Percentiles rank a stretch among this genome's conserved stretches.
phyloP scores from a whole-genome alignment of 1,140 invertebrate species.

The Yoshiicerus persimilis region DNA sequence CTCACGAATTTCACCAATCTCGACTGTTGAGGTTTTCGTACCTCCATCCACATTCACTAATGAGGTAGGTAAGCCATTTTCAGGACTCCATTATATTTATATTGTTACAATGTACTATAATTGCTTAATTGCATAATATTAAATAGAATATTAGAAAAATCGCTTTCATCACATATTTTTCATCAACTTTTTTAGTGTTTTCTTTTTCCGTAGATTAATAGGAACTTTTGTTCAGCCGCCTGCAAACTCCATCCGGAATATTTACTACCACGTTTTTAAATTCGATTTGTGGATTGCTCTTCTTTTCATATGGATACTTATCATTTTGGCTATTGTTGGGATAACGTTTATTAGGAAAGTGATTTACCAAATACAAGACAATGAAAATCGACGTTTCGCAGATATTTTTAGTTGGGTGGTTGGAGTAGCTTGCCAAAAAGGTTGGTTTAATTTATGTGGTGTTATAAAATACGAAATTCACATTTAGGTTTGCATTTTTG shows the following conservation, averaged over 20 bases:
- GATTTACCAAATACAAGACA: neutral
- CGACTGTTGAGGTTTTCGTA: neutral
- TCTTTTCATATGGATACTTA: neutral
- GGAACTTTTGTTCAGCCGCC: slow-evolving; percentile 25
- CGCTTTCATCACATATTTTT: too few species aligned
- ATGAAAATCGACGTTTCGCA: neutral
- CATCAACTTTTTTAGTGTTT: too few species aligned
- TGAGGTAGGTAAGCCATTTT: neutral
- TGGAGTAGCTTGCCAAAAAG: neutral
- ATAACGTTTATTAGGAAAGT: neutral
- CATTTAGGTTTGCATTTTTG: too few species aligned
- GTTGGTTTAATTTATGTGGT: too few species aligned
- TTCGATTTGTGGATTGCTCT: neutral
- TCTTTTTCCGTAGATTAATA: too few species aligned
- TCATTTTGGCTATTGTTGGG: neutral
- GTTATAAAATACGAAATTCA: too few species aligned
- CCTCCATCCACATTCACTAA: neutral
- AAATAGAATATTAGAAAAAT: too few species aligned
- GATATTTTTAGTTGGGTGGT: neutral
- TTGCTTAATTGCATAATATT: too few species aligned
- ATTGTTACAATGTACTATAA: too few species aligned
- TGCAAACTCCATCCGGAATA: neutral
- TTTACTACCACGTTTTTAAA: neutral
- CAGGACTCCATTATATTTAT: too few species aligned
- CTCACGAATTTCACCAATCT: too few species aligned